Percentiles rank a stretch among this genome's conserved stretches.
Evolutionary conservation across 2,888 invertebrate species (phyloP).

Genomic region (Pollenia labialis): DNA sequence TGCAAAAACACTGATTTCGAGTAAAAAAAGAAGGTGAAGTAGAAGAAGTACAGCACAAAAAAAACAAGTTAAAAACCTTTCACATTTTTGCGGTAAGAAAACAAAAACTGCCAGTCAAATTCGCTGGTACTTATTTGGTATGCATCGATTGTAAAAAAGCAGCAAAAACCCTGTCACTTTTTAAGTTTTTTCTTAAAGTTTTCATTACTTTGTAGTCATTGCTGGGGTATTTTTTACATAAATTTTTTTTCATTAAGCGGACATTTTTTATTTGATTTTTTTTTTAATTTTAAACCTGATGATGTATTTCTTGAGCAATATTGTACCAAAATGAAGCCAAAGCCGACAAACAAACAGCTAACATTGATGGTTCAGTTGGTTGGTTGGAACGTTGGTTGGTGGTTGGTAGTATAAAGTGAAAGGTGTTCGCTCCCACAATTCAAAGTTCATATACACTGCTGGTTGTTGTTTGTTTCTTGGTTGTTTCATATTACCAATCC

Average conservation of each 20-base stretch:
- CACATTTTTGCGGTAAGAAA: conserved; percentile 65
- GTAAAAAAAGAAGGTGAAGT: background rate
- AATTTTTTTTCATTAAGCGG: conserved; percentile 36
- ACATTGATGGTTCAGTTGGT: conserved; percentile 68
- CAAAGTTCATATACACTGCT: conserved; percentile 69
- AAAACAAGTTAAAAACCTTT: conserved; percentile 61
- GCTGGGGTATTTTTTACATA: conserved; percentile 45
- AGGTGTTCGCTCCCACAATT: conserved; percentile 76
- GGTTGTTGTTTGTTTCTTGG: conserved; percentile 9
- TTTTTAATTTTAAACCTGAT: conserved; percentile 52
- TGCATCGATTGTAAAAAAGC: conserved; percentile 66
- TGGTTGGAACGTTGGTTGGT: conserved; percentile 21
- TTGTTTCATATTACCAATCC: conserved; percentile 72
- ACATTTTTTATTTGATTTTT: conserved; percentile 33
- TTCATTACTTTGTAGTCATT: conserved; percentile 52
- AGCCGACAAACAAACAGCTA: conserved; percentile 31
- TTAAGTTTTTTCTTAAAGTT: conserved; percentile 57
- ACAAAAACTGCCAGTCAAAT: conserved; percentile 52
- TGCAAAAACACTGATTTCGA: conserved; percentile 6
- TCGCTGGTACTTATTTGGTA: conserved; percentile 61
- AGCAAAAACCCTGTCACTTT: conserved; percentile 68
- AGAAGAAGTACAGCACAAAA: conserved; percentile 17
- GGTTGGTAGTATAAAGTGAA: conserved; percentile 73
- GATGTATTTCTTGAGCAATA: conserved; percentile 67
- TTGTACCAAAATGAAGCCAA: conserved; percentile 4